Evolutionary conservation across 2,797 vertebrate genomes (phyloP).

Genomic region (Margarornis squamiger): DNA sequence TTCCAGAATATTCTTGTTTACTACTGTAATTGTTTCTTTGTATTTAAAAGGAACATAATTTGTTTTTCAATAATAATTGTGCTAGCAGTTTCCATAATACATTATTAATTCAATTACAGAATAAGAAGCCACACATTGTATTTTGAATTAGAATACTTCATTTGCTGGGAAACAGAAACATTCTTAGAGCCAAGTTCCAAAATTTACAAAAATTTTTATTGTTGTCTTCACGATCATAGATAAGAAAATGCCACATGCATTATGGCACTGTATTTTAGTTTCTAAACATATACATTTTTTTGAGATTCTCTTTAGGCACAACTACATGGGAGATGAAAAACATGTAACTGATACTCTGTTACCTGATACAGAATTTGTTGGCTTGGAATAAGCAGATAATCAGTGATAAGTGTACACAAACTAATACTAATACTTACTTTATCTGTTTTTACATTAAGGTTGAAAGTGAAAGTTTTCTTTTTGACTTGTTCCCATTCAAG

Average conservation of each 20-base stretch:
- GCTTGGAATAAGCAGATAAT: background rate
- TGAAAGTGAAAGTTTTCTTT: background rate
- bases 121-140: background rate
- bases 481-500: background rate
- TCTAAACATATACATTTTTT: background rate
- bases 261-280: background rate
- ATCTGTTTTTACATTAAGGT: background rate
- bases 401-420: background rate
- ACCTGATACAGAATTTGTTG: background rate
- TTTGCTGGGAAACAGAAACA: background rate
- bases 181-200: background rate
- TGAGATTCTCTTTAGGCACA: background rate
- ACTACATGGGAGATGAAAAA: background rate
- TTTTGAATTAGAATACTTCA: constrained; percentile 24
- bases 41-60: constrained; percentile 20
- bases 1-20: constrained; percentile 34
- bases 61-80: constrained; percentile 27
- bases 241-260: background rate
- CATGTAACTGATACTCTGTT: background rate
- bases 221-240: background rate
- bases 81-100: constrained; percentile 1
- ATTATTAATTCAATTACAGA: constrained; percentile 41
- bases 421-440: background rate
- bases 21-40: background rate
- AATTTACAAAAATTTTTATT: background rate